Evolutionary conservation across 2,888 invertebrate genomes (phyloP).

Genomic region (Ormyrus pomaceus): DNA sequence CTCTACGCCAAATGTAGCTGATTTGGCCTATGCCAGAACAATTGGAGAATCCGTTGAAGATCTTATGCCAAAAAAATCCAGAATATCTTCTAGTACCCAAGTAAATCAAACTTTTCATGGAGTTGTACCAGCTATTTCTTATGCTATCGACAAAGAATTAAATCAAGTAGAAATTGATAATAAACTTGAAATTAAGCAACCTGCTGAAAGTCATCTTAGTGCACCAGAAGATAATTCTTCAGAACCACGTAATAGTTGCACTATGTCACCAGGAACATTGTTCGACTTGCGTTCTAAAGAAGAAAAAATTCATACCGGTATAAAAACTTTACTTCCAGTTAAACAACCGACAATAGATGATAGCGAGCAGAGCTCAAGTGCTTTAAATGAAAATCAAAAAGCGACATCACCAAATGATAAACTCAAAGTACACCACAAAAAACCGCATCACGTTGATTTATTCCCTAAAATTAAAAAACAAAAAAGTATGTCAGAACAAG

Average conservation of each 20-base stretch:
- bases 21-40: conserved; percentile 89
- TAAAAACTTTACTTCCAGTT: conserved; percentile 77
- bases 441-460: conserved; percentile 11
- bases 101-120: conserved; percentile 10
- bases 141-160: conserved; percentile 62
- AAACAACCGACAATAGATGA: conserved; percentile 63
- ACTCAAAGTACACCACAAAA: conserved; percentile 36
- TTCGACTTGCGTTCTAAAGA: conserved; percentile 73
- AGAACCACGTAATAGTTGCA: conserved; percentile 64
- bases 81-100: conserved; percentile 58
- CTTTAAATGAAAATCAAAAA: conserved; percentile 13
- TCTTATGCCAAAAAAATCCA: conserved; percentile 70
- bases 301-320: conserved; percentile 75
- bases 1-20: conserved; percentile 89
- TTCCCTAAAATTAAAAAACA: conserved; percentile 27
- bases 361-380: conserved; percentile 56
- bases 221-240: conserved; percentile 46
- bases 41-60: conserved; percentile 79
- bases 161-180: conserved; percentile 61
- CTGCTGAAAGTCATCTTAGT: conserved; percentile 31
- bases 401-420: conserved; percentile 1
- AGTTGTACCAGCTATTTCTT: conserved; percentile 9
- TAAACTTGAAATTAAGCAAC: conserved; percentile 61
- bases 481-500: conserved; percentile 59
- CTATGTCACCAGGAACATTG: conserved; percentile 71